A percentile compares a stretch with the other conserved stretches of the same genome.
Conservation (phyloP, 2,113 vertebrate species). For the Electrona antarctica region DNA sequence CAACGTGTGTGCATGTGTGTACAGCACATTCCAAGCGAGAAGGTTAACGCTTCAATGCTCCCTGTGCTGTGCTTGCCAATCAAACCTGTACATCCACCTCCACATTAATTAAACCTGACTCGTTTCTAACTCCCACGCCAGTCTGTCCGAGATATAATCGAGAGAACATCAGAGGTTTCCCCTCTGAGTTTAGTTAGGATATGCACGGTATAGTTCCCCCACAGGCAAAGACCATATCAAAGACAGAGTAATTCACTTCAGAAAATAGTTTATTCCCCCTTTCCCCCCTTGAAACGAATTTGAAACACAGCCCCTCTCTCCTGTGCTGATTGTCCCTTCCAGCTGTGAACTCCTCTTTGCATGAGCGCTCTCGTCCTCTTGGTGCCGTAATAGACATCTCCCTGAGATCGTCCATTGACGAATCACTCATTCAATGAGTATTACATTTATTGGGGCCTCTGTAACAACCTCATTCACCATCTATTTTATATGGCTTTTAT, state of each 20-base stretch:
- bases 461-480: constrained; percentile 33
- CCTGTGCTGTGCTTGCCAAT: constrained; percentile 33
- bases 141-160: constrained; percentile 37
- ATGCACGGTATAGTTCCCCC: constrained; percentile 8
- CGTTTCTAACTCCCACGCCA: constrained; percentile 23
- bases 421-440: constrained; percentile 36
- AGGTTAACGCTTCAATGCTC: neutral
- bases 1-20: neutral
- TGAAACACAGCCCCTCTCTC: constrained; percentile 4
- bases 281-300: constrained; percentile 19
- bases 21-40: neutral
- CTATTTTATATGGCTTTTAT: constrained; percentile 33
- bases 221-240: constrained; percentile 26
- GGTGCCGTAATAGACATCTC: constrained; percentile 43
- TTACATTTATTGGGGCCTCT: constrained; percentile 34
- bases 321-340: constrained; percentile 26
- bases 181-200: constrained; percentile 25
- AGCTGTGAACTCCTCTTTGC: constrained; percentile 34
- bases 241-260: constrained; percentile 14
- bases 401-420: constrained; percentile 22
- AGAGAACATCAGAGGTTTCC: constrained; percentile 14
- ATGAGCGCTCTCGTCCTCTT: constrained; percentile 26
- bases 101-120: constrained; percentile 40
- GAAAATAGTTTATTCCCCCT: constrained; percentile 1
- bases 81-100: constrained; percentile 30